Conservation (phyloP, 2,113 vertebrate species). For the Erythrocebus patas region DNA sequence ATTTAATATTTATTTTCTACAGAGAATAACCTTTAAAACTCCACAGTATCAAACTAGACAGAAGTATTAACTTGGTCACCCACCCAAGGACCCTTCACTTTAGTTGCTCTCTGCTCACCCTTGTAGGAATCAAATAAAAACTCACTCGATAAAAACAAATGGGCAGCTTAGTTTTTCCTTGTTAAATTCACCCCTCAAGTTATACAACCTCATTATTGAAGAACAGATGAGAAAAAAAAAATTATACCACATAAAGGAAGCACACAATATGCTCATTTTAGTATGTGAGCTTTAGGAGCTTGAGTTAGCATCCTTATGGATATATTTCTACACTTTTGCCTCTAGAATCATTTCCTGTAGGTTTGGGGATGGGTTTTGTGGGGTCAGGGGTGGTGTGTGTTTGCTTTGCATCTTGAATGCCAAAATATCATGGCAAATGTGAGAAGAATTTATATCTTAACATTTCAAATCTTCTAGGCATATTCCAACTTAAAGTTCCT, state of each 20-base stretch:
- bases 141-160: not conserved
- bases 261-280: not conserved
- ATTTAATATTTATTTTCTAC: not conserved
- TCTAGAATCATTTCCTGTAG: not conserved
- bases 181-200: not conserved
- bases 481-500: not conserved
- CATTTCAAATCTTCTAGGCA: not conserved
- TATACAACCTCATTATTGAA: not conserved
- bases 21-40: not conserved
- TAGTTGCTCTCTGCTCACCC: not conserved
- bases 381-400: not conserved
- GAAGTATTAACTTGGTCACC: not conserved
- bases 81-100: not conserved
- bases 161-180: not conserved
- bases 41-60: not conserved
- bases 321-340: not conserved
- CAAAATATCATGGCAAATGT: not conserved
- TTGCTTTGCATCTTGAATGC: not conserved
- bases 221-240: not conserved
- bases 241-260: not conserved
- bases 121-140: not conserved
- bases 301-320: not conserved
- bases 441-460: not conserved
- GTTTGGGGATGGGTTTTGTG: rapidly evolving
- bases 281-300: not conserved